phyloP scores from a whole-genome alignment of 1,140 invertebrate genomes.

The Prorops nasuta region DNA sequence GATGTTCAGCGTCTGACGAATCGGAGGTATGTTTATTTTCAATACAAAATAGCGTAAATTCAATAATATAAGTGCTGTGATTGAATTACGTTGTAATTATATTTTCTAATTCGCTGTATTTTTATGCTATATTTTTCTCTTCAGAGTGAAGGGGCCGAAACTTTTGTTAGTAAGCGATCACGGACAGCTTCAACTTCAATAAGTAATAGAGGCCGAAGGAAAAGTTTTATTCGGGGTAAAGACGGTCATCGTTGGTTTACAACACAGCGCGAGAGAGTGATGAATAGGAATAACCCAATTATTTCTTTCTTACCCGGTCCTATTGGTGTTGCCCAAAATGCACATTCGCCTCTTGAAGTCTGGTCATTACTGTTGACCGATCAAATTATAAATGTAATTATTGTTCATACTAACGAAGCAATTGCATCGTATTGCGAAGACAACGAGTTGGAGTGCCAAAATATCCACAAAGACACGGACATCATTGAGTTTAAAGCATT shows the following conservation, averaged over 20 bases:
- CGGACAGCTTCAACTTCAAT: too few relatives aligned
- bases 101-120: too few relatives aligned
- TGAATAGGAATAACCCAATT: not conserved
- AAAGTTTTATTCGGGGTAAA: not conserved
- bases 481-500: slow-evolving; percentile 2
- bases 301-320: not conserved
- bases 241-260: not conserved
- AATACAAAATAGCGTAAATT: too few relatives aligned
- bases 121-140: too few relatives aligned
- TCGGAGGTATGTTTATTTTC: too few relatives aligned
- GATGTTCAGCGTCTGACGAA: too few relatives aligned
- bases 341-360: not conserved
- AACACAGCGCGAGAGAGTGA: not conserved
- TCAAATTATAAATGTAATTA: not conserved
- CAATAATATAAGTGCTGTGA: too few relatives aligned
- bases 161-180: too few relatives aligned
- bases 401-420: slow-evolving; percentile 1
- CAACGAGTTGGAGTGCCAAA: not conserved
- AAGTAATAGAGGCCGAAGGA: not conserved
- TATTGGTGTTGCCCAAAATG: not conserved
- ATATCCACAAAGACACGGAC: not conserved
- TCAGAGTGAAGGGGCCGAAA: too few relatives aligned
- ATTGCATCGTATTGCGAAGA: not conserved
- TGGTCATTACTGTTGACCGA: slow-evolving; percentile 1
- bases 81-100: too few relatives aligned